A percentile compares a stretch with the other conserved stretches of the same genome.
Conservation (phyloP, 2,797 vertebrate species). For the Diceros bicornis region DNA sequence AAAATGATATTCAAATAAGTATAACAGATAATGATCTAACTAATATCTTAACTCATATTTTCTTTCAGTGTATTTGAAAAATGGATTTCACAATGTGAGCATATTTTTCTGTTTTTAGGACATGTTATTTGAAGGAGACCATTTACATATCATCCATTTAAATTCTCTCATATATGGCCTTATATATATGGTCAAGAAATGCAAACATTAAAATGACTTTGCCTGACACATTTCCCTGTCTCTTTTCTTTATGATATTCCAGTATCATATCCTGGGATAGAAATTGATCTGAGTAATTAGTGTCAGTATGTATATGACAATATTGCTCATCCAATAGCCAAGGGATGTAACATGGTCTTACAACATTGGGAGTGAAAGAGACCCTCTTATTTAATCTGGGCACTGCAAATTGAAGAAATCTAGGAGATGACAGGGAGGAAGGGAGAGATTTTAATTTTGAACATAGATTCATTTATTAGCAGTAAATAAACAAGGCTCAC, state of each 20-base stretch:
- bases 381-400: background rate
- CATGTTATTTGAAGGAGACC: background rate
- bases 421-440: background rate
- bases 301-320: background rate
- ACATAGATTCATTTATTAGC: background rate
- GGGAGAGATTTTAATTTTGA: slow-evolving; percentile 23
- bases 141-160: background rate
- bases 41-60: background rate
- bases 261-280: background rate
- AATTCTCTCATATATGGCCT: background rate
- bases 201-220: background rate
- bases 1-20: background rate
- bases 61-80: slow-evolving; percentile 1
- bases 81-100: background rate
- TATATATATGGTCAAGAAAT: background rate
- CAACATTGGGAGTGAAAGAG: background rate
- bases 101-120: slow-evolving; percentile 23
- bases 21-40: background rate
- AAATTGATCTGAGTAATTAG: background rate
- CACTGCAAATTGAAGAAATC: slow-evolving; percentile 7
- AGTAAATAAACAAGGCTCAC: background rate
- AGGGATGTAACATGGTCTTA: background rate
- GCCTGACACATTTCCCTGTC: background rate
- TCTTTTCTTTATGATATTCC: background rate
- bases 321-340: background rate